Evolutionary conservation across 2,113 vertebrate genomes (phyloP).

Genomic region (Nothocercus julius): DNA sequence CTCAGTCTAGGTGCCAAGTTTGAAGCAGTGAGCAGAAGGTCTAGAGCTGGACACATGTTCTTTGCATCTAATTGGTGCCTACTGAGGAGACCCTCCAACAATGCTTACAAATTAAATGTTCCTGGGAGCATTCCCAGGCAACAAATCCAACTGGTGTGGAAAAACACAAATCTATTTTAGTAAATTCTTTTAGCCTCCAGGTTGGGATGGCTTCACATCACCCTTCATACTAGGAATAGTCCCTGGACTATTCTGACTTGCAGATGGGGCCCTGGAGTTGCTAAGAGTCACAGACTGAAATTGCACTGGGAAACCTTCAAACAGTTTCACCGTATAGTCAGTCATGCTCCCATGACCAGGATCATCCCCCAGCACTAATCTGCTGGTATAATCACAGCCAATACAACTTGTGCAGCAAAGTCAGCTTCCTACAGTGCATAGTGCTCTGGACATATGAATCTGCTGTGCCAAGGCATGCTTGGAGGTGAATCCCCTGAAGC

Average conservation of each 20-base stretch:
- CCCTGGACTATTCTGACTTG: background rate
- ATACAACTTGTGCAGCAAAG: background rate
- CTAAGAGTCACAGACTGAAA: background rate
- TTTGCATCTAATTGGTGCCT: background rate
- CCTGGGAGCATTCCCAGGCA: background rate
- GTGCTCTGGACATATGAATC: background rate
- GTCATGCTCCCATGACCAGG: background rate
- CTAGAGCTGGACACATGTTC: background rate
- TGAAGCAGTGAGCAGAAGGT: background rate
- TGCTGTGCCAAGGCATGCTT: background rate
- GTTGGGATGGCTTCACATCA: background rate
- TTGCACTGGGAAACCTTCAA: background rate
- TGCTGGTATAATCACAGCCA: background rate
- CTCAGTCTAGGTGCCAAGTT: background rate
- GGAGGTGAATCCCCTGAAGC: background rate
- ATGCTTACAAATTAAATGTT: background rate
- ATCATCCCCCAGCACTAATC: conserved; percentile 6
- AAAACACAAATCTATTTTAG: background rate
- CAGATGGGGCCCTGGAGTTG: background rate
- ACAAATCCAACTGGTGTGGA: background rate
- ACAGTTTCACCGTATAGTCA: background rate
- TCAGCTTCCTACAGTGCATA: background rate
- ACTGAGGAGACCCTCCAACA: background rate
- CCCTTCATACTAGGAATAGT: background rate
- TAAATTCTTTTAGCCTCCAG: background rate